Evolutionary conservation across 2,888 invertebrate species (phyloP).

Genomic region (Chrysina gloriosa): DNA sequence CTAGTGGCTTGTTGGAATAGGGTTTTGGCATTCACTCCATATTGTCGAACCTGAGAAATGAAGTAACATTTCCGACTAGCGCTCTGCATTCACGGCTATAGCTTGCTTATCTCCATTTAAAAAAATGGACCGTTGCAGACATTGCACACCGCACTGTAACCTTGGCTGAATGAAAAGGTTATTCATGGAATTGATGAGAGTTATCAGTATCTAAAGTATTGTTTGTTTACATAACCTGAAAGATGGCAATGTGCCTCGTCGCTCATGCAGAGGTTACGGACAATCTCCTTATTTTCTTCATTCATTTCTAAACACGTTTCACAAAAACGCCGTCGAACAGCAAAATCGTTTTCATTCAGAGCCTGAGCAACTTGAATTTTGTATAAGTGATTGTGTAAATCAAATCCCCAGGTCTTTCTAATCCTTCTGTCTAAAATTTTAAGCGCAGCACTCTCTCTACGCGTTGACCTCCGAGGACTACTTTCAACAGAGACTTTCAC

Average conservation of each 20-base stretch:
- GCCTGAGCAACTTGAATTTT: neutral
- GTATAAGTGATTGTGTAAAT: neutral
- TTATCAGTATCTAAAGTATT: neutral
- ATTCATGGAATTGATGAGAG: neutral
- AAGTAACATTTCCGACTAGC: neutral
- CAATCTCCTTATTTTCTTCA: neutral
- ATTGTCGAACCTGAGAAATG: neutral
- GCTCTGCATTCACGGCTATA: neutral
- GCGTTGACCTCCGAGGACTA: neutral
- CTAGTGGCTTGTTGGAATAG: slow-evolving; percentile 3
- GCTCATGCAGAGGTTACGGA: neutral
- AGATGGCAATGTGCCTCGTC: neutral
- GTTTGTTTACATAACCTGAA: slow-evolving; percentile 1
- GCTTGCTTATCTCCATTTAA: neutral
- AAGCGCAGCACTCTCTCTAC: neutral
- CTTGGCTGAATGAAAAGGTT: slow-evolving; percentile 4
- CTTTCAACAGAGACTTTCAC: neutral
- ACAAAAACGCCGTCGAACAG: neutral
- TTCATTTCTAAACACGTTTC: neutral
- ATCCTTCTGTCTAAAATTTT: neutral
- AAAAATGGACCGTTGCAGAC: neutral
- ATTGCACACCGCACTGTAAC: slow-evolving; percentile 3
- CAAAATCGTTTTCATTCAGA: slow-evolving; percentile 5
- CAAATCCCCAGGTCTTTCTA: neutral
- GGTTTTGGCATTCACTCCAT: neutral